These are phyloP conservation scores for Cinara cedri DNA, from an alignment of 2,888 invertebrate species.

Conservation along the genomic window DNA sequence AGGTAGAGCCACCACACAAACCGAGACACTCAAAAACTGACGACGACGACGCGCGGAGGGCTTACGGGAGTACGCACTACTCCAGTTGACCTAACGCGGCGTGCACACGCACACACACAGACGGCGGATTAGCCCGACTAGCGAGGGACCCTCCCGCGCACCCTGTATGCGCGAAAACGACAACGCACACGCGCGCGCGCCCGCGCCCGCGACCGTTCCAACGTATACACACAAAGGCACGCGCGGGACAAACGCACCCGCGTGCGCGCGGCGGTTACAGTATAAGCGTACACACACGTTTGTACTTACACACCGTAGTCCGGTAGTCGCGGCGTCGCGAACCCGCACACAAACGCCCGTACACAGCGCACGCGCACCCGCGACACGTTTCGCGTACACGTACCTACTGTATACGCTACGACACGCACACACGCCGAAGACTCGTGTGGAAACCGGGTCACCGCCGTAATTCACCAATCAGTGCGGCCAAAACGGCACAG, in stretches of 20 bases:
- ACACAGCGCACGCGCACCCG: constrained; percentile 11
- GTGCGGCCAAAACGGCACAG: constrained; percentile 55
- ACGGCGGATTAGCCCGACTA: constrained; percentile 46
- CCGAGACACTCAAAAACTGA: constrained; percentile 49
- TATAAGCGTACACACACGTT: background rate
- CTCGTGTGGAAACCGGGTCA: constrained; percentile 53
- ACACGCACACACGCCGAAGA: constrained; percentile 9
- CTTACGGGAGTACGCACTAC: constrained; percentile 51
- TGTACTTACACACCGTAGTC: too few species aligned
- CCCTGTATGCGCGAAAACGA: constrained; percentile 36
- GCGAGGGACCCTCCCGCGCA: constrained; percentile 30
- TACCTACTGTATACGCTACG: background rate
- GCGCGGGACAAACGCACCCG: background rate
- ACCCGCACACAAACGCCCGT: background rate
- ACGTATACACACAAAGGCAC: background rate
- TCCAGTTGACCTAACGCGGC: constrained; percentile 57
- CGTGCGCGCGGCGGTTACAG: background rate
- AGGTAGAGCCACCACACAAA: constrained; percentile 39
- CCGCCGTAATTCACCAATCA: constrained; percentile 54
- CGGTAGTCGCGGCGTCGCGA: background rate
- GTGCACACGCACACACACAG: constrained; percentile 45
- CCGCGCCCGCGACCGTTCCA: background rate
- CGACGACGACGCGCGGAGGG: constrained; percentile 38
- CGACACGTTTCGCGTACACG: constrained; percentile 1
- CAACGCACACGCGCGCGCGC: constrained; percentile 37